Base-by-base conservation (phyloP, 2,888 invertebrate species). In the Copidosoma aretas region DNA sequence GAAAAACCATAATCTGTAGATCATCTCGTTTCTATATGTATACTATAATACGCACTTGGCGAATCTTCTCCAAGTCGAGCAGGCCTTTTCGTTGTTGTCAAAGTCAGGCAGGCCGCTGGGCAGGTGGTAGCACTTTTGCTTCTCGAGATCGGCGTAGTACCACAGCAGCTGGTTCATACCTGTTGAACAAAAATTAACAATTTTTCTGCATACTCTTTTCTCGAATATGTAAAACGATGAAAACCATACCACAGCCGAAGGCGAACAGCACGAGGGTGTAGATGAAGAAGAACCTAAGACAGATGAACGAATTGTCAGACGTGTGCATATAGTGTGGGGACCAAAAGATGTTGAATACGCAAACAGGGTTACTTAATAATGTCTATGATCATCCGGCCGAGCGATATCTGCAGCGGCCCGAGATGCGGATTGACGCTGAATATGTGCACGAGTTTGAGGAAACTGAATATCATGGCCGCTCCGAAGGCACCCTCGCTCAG, bases 361-460 rank as follows among this genome's bases (percentile, higher is more conserved):
- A n/a, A n/a, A n/a, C n/a, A n/a, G n/a, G n/a, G n/a, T n/a, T n/a
- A n/a, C 84, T 97, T 97, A 74, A 97, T 89, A 74, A 98, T 97
- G 82, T 98, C 97, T 78, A 94, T 89, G 64, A 94, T 93, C 97
- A 94, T 94, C 78, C 95, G 88, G 62, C 97, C 97, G 19, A 98
- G 86, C 1, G 97, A 97, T 64, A 98, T 97, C 85, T 97, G 97
- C 58, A 90, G 77, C 87, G 97, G 98, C 71, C 98, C 97, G 76
- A 98, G 87, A 84, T 98, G 95, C 0, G 97, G 97, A 85, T 97
- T 97, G 73, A 98, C 94, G 71, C 96, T 97, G 87, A 97, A 97
- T 81, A 97, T 95, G 84, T 97, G 97, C 22, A 98, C 97, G 79
- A 98, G 88, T 84, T 98, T 98, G 68, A 98, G 87, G 79, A 94